phyloP scores from a whole-genome alignment of 1,140 invertebrate genomes.

The Heliothis virescens region DNA sequence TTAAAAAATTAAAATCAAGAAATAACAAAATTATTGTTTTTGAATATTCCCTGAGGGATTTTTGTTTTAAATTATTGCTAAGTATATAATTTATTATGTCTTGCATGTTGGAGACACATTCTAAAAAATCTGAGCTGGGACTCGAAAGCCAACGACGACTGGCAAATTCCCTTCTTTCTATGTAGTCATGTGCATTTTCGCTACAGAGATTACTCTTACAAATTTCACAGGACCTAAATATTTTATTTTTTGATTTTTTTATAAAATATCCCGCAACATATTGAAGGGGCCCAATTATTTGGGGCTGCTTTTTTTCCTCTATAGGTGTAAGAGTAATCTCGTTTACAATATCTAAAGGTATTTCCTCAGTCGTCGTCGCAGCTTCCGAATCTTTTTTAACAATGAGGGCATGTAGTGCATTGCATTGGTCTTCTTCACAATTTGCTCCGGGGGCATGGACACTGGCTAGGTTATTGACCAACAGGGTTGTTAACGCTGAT shows the following conservation, averaged over 20 bases:
- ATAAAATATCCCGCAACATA: conserved; percentile 56
- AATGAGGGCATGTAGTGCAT: too few species aligned
- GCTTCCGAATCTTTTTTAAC: conserved; percentile 33
- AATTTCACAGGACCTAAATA: conserved; percentile 51
- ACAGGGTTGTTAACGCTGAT: too few species aligned
- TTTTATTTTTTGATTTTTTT: conserved; percentile 48
- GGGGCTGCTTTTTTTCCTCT: conserved; percentile 46
- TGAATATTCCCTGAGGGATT: conserved; percentile 48
- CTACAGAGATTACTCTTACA: conserved; percentile 50
- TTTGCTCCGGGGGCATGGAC: too few species aligned
- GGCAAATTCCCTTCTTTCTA: conserved; percentile 52
- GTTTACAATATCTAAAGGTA: background rate
- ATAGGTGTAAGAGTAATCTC: conserved; percentile 14
- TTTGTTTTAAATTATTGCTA: conserved; percentile 46
- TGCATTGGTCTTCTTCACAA: too few species aligned
- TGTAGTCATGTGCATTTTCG: conserved; percentile 28
- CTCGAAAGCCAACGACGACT: conserved; percentile 51
- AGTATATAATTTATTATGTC: conserved; percentile 49
- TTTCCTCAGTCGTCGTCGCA: too few species aligned
- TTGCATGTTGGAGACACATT: conserved; percentile 47
- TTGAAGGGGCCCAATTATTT: conserved; percentile 42
- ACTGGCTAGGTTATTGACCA: too few species aligned
- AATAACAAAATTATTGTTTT: conserved; percentile 46
- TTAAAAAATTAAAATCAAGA: conserved; percentile 51
- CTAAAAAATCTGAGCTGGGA: conserved; percentile 48